Evolutionary conservation across 2,888 invertebrate genomes (phyloP).

Genomic region (Callimorpha dominula): DNA sequence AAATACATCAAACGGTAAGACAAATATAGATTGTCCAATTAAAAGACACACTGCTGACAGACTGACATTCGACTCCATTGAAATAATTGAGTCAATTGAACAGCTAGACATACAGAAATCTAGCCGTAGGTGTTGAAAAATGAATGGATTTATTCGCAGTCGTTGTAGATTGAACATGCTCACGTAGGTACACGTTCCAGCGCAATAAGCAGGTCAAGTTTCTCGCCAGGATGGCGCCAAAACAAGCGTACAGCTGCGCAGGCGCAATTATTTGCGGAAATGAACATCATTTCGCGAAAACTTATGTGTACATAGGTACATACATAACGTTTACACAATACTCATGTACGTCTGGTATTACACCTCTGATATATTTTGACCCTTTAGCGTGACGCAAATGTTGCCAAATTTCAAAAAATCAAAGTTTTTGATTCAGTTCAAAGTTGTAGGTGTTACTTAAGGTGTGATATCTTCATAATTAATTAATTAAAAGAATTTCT

Average conservation of each 20-base stretch:
- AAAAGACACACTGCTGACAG: conserved; percentile 25
- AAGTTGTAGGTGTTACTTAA: too few relatives aligned
- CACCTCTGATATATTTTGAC: too few relatives aligned
- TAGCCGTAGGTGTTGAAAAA: conserved; percentile 40
- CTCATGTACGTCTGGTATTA: not conserved
- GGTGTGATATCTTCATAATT: too few relatives aligned
- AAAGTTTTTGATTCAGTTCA: too few relatives aligned
- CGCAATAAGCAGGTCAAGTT: conserved; percentile 67
- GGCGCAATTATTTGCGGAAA: conserved; percentile 75
- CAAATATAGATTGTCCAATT: conserved; percentile 36
- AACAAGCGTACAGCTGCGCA: conserved; percentile 70
- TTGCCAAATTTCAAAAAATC: too few relatives aligned
- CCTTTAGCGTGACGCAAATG: too few relatives aligned
- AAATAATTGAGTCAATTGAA: conserved; percentile 42
- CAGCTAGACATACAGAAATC: conserved; percentile 22
- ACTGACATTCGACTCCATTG: conserved; percentile 38
- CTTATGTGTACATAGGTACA: conserved; percentile 23
- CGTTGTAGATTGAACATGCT: conserved; percentile 29
- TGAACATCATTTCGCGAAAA: conserved; percentile 56
- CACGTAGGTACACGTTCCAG: conserved; percentile 46
- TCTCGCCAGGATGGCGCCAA: conserved; percentile 65
- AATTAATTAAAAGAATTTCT: too few relatives aligned
- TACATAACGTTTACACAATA: conserved; percentile 47
- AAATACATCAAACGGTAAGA: not conserved
- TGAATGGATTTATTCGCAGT: conserved; percentile 40